Conservation (phyloP, 35 echinoderm and acorn worm species). For the Heliocidaris tuberculata region DNA sequence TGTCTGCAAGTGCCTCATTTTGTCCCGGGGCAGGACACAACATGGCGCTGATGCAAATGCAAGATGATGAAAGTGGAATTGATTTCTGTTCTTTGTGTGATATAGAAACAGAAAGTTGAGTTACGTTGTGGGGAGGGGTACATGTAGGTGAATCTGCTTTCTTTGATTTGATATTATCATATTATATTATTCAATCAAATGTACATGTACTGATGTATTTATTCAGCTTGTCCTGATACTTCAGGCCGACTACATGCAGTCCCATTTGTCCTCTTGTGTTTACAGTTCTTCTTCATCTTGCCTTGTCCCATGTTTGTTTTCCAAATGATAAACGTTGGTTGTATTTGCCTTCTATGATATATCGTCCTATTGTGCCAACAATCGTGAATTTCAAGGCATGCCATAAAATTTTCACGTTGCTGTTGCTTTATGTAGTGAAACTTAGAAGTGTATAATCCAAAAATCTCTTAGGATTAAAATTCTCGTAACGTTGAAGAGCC, state of each 20-base stretch:
- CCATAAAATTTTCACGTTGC: background rate
- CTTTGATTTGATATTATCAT: background rate
- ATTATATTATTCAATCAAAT: no score
- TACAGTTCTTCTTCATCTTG: background rate
- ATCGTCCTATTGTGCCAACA: background rate
- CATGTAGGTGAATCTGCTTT: background rate
- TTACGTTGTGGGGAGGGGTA: background rate
- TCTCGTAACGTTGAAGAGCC: background rate
- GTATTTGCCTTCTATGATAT: background rate
- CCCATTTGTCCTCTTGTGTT: background rate
- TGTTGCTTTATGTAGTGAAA: no score
- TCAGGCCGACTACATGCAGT: background rate
- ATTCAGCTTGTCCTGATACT: background rate
- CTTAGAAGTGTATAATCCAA: background rate
- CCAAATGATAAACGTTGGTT: no score
- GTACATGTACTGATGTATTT: no score
- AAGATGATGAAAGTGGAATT: background rate
- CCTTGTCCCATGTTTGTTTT: no score
- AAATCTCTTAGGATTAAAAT: background rate
- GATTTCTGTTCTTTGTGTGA: background rate
- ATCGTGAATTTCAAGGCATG: background rate
- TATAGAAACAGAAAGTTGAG: background rate
- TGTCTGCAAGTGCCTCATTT: background rate
- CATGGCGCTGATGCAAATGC: background rate
- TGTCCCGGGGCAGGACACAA: background rate